These are phyloP conservation scores for Amphipoea lucens DNA, from an alignment of 2,888 invertebrate genomes.

Conservation along the genomic window DNA sequence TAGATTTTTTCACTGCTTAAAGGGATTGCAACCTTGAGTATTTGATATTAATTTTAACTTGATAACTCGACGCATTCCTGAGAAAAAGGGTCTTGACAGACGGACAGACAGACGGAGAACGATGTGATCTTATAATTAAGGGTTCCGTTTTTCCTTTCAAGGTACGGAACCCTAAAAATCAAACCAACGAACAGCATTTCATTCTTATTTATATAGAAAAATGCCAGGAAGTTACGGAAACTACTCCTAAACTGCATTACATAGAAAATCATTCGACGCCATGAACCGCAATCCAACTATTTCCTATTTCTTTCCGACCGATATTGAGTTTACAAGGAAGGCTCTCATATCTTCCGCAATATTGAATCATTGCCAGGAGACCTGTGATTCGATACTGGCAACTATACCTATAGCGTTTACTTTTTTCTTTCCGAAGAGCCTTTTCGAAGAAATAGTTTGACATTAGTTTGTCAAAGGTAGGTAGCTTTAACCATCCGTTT, in stretches of 20 bases:
- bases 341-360: slow-evolving; percentile 11
- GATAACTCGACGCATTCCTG: too few species aligned
- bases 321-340: slow-evolving; percentile 21
- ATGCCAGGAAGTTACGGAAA: not conserved
- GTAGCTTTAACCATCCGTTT: not conserved
- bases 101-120: too few species aligned
- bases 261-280: not conserved
- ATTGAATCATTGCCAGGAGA: slow-evolving; percentile 20
- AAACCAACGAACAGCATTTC: too few species aligned
- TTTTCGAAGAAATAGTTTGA: not conserved
- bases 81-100: too few species aligned
- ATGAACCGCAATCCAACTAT: slow-evolving; percentile 4
- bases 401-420: not conserved
- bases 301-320: not conserved
- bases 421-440: not conserved
- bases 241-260: not conserved
- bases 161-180: too few species aligned
- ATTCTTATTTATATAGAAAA: too few species aligned
- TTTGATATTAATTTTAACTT: too few species aligned
- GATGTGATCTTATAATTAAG: too few species aligned
- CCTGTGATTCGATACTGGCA: not conserved
- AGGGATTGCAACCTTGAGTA: too few species aligned
- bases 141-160: too few species aligned
- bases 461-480: not conserved
- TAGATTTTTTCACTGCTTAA: too few species aligned